Conservation (phyloP, 2,888 invertebrate genomes). For the Cantharis lateralis region DNA sequence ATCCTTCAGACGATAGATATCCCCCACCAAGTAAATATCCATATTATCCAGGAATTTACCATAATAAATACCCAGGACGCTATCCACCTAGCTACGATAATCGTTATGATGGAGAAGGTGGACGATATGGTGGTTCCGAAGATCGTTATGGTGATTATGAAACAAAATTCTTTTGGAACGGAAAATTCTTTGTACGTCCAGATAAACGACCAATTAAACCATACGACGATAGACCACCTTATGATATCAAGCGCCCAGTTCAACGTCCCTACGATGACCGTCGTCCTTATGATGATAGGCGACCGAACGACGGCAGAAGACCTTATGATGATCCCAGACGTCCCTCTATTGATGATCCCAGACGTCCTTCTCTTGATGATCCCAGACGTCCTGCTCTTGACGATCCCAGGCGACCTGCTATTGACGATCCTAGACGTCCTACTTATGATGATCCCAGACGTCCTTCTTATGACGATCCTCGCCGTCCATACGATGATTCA, state of each 20-base stretch:
- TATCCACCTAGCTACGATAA: constrained; percentile 46
- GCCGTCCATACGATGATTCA: constrained; percentile 12
- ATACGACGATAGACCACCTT: constrained; percentile 26
- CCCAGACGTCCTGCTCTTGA: constrained; percentile 24
- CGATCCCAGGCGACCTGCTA: constrained; percentile 25
- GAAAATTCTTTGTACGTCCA: constrained; percentile 49
- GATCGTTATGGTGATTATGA: constrained; percentile 34
- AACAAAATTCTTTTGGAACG: constrained; percentile 44
- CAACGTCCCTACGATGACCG: constrained; percentile 14
- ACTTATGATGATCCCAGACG: constrained; percentile 20
- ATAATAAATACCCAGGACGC: constrained; percentile 48
- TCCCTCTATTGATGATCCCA: constrained; percentile 1
- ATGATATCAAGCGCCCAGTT: constrained; percentile 3
- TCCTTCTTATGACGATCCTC: constrained; percentile 3
- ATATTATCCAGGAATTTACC: constrained; percentile 49
- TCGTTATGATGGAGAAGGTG: constrained; percentile 39
- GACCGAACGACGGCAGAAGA: constrained; percentile 14
- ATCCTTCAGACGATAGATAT: constrained; percentile 21
- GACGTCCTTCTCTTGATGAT: constrained; percentile 25
- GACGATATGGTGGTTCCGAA: constrained; percentile 32
- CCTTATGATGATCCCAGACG: constrained; percentile 26
- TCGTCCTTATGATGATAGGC: constrained; percentile 9
- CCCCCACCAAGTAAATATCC: constrained; percentile 38
- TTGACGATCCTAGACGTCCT: constrained; percentile 25
- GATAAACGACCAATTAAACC: constrained; percentile 44